phyloP scores from a whole-genome alignment of 2,113 vertebrate species.

The Tupaia chinensis region DNA sequence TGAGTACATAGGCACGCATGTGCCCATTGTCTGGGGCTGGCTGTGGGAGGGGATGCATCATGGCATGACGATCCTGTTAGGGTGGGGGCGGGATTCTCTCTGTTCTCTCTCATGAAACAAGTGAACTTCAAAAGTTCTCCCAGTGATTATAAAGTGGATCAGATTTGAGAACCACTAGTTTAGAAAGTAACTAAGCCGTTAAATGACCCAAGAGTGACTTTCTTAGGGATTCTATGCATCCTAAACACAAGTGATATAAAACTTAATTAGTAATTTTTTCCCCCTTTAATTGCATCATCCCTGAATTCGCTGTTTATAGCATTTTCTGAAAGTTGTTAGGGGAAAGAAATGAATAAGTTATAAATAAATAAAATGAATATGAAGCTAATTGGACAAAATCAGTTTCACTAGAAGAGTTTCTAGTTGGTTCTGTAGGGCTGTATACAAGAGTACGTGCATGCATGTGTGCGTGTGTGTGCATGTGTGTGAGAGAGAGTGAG shows the following conservation, averaged over 20 bases:
- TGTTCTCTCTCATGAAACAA: no score
- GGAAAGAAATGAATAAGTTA: not conserved
- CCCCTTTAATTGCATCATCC: not conserved
- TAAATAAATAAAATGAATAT: slow-evolving; percentile 1
- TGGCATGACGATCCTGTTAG: no score
- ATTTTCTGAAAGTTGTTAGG: not conserved
- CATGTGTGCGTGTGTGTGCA: not conserved
- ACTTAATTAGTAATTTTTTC: not conserved
- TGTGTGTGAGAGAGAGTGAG: no score
- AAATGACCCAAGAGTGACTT: not conserved
- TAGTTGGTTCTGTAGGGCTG: not conserved
- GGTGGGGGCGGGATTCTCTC: no score
- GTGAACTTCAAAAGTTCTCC: not conserved
- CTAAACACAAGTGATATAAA: not conserved
- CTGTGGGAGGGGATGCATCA: no score
- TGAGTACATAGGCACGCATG: no score
- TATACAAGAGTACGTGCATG: no score
- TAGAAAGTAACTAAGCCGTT: not conserved
- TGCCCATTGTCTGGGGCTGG: no score
- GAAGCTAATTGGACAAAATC: no score
- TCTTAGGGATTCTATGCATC: not conserved
- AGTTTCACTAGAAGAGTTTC: not conserved
- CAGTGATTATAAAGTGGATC: not conserved
- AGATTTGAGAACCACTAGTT: not conserved
- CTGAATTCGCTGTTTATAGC: not conserved